Percentiles rank a stretch among this genome's conserved stretches.
Conservation (phyloP, 2,888 invertebrate species). For the Helleia helle region DNA sequence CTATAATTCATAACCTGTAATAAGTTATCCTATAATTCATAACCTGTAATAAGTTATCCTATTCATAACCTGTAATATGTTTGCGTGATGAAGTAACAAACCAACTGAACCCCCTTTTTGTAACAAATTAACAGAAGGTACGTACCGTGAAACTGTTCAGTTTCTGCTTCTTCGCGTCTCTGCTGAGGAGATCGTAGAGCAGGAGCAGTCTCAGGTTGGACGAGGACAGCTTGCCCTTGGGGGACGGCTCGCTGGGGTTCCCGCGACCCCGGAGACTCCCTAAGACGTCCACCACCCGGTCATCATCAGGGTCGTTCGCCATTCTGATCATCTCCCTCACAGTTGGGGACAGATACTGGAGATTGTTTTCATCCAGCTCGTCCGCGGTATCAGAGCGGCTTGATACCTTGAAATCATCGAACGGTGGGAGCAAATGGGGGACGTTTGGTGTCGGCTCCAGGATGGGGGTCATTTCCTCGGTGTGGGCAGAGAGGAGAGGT, state of each 20-base stretch:
- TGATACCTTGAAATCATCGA: constrained; percentile 34
- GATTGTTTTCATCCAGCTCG: constrained; percentile 49
- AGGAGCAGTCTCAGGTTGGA: constrained; percentile 75
- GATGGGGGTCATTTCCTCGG: constrained; percentile 51
- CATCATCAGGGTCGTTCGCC: constrained; percentile 49
- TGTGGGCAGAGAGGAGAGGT: constrained; percentile 43
- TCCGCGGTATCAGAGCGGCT: constrained; percentile 44
- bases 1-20: no score
- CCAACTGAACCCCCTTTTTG: no score
- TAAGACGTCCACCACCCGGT: constrained; percentile 50
- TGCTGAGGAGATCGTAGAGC: constrained; percentile 77
- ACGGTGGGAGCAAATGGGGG: constrained; percentile 44
- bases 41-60: no score
- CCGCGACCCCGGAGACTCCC: constrained; percentile 44
- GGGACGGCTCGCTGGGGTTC: constrained; percentile 38
- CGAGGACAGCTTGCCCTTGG: constrained; percentile 71
- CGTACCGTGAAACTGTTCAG: constrained; percentile 76
- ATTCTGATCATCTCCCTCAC: constrained; percentile 56
- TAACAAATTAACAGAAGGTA: no score
- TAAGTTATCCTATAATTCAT: no score
- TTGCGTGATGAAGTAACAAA: no score
- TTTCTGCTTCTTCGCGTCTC: constrained; percentile 77
- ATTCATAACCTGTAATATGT: no score
- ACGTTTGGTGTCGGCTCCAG: constrained; percentile 43
- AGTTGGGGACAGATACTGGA: constrained; percentile 57